These are phyloP conservation scores for Dicyrtoma fusca DNA, from an alignment of 2,888 invertebrate species.

Conservation along the genomic window DNA sequence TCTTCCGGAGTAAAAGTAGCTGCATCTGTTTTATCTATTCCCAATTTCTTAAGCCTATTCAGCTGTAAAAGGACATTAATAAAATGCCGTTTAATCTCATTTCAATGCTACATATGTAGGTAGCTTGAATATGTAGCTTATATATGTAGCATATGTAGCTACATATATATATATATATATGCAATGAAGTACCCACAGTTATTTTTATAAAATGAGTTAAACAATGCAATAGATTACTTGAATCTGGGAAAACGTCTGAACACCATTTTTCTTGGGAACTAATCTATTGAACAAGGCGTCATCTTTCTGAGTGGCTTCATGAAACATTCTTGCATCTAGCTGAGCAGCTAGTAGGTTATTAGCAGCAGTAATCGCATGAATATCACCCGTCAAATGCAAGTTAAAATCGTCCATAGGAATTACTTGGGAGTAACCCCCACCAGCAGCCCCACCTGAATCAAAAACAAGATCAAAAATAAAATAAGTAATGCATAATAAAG, in stretches of 20 bases:
- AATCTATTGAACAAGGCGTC: constrained; percentile 82
- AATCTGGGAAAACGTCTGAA: constrained; percentile 80
- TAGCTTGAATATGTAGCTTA: too few species aligned
- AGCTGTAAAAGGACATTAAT: constrained; percentile 60
- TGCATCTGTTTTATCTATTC: constrained; percentile 85
- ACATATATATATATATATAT: too few species aligned
- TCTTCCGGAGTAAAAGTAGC: constrained; percentile 78
- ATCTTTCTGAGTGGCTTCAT: constrained; percentile 91
- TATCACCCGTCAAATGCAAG: constrained; percentile 95
- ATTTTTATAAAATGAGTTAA: too few species aligned
- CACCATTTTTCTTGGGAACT: constrained; percentile 81
- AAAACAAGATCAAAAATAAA: neutral
- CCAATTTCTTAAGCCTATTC: constrained; percentile 66
- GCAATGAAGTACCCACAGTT: too few species aligned
- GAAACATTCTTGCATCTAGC: constrained; percentile 94
- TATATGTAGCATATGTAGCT: neutral
- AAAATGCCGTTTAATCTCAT: neutral
- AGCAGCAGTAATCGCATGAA: constrained; percentile 97
- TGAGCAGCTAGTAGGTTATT: constrained; percentile 98
- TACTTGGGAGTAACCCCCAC: constrained; percentile 94
- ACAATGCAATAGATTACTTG: constrained; percentile 67
- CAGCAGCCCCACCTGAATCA: constrained; percentile 77
- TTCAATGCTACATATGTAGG: too few species aligned
- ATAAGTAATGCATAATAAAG: too few species aligned
- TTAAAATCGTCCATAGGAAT: constrained; percentile 99